Percentiles rank a stretch among this genome's conserved stretches.
Evolutionary conservation across 2,888 invertebrate species (phyloP).

Genomic region (Pyralis farinalis): DNA sequence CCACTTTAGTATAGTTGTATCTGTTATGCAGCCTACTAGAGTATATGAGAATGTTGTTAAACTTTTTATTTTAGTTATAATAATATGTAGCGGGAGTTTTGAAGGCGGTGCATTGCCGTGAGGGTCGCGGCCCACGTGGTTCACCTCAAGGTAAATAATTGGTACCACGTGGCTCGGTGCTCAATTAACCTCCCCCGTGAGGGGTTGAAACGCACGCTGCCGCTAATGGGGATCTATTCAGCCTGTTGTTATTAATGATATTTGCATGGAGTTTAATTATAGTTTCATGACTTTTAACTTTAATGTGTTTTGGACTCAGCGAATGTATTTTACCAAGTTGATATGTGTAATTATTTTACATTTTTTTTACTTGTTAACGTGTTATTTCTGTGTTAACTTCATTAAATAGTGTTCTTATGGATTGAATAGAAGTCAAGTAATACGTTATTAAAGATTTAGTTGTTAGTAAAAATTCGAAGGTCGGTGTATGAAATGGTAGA

Average conservation of each 20-base stretch:
- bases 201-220: constrained; percentile 53
- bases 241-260: constrained; percentile 39
- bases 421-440: too few relatives aligned
- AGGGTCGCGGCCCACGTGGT: constrained; percentile 53
- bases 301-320: not conserved
- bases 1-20: constrained; percentile 29
- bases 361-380: too few relatives aligned
- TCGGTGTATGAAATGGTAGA: too few relatives aligned
- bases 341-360: not conserved
- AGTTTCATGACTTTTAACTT: not conserved
- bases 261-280: constrained; percentile 16
- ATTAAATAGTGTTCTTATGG: too few relatives aligned
- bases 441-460: too few relatives aligned
- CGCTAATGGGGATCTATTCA: constrained; percentile 47
- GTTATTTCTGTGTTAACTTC: too few relatives aligned
- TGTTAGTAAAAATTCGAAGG: too few relatives aligned
- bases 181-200: constrained; percentile 61
- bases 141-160: constrained; percentile 74
- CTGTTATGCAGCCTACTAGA: constrained; percentile 19
- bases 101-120: constrained; percentile 10
- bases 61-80: constrained; percentile 1
- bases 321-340: not conserved
- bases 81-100: constrained; percentile 5
- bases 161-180: constrained; percentile 64
- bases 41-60: constrained; percentile 13